phyloP scores from a whole-genome alignment of 2,113 vertebrate genomes.

The Takifugu bimaculatus region DNA sequence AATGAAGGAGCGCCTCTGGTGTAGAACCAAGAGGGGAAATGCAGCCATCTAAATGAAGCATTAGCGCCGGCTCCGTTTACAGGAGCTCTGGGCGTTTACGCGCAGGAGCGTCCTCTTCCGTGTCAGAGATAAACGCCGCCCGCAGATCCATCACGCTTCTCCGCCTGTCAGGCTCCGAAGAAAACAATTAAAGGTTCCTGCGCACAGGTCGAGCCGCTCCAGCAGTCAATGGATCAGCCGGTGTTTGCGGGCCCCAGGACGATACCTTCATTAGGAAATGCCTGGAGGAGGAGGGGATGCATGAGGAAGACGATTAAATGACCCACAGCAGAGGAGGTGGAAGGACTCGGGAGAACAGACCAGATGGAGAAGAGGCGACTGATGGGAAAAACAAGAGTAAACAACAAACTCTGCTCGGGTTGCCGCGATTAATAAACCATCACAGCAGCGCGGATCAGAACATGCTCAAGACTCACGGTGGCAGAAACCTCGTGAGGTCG shows the following conservation, averaged over 20 bases:
- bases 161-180: conserved; percentile 54
- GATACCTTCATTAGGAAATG: conserved; percentile 61
- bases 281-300: conserved; percentile 27
- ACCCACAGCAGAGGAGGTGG: conserved; percentile 42
- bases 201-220: conserved; percentile 48
- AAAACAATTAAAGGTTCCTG: conserved; percentile 72
- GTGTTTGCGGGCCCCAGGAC: conserved; percentile 26
- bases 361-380: conserved; percentile 20
- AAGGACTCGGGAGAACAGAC: conserved; percentile 39
- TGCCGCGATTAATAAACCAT: conserved; percentile 35
- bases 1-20: conserved; percentile 22
- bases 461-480: background rate
- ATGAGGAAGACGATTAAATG: conserved; percentile 55
- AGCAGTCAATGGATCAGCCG: conserved; percentile 60
- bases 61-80: conserved; percentile 3
- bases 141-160: conserved; percentile 68
- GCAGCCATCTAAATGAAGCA: conserved; percentile 4
- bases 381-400: conserved; percentile 7
- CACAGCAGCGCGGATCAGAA: conserved; percentile 18
- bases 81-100: conserved; percentile 15
- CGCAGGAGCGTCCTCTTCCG: conserved; percentile 36
- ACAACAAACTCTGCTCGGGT: conserved; percentile 19
- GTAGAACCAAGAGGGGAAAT: conserved; percentile 30
- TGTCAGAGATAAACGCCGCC: conserved; percentile 40
- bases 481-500: background rate